Evolutionary conservation across 2,797 vertebrate genomes (phyloP), one percentile per base, ranked within the genome.

Genomic region (Sebastes melanostomus): DNA sequence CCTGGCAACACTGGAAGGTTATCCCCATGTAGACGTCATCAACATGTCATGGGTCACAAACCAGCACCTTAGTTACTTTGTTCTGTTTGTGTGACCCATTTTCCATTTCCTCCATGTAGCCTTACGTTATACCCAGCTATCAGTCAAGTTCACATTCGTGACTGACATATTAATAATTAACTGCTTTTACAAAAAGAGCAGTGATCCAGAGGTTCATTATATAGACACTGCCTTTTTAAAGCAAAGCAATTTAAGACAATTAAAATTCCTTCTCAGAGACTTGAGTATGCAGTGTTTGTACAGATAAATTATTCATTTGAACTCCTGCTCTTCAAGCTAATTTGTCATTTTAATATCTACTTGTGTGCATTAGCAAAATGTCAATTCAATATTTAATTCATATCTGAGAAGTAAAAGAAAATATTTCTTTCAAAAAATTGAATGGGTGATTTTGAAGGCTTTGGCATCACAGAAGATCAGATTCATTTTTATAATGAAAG

Each of bases 241-340:
- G 70, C 77, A 66, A 86, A 78, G 71, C 78, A 79, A 86, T 87
- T 89, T 68, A 81, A 86, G 75, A 75, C 87, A 88, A 92, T 92
- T 91, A 86, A 78, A 83, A 84, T 79, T 82, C 46, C 82, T 85
- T 85, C 73, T 80, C 54, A 61, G 75, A 86, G 73, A 78, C 86
- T 91, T 80, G 74, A 91, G 82, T 80, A 66, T 77, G 70, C 86
- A 85, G 77, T 89, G 85, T 93, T 89, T 90, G 86, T 52, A 65
- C 82, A 77, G 88, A 93, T 93, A 85, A 87, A 93, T 93, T 91
- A 93, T 94, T 94, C 77, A 94, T 92, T 88, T 89, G 69, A 90
- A 92, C 86, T 85, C 56, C 30, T 84, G 77, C 88, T 90, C 81
- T 87, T 89, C 84, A 84, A 86, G 80, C 88, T 89, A 86, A 93